Base-by-base conservation (phyloP, 2,113 vertebrate genomes). In the Oryzias javanicus region DNA sequence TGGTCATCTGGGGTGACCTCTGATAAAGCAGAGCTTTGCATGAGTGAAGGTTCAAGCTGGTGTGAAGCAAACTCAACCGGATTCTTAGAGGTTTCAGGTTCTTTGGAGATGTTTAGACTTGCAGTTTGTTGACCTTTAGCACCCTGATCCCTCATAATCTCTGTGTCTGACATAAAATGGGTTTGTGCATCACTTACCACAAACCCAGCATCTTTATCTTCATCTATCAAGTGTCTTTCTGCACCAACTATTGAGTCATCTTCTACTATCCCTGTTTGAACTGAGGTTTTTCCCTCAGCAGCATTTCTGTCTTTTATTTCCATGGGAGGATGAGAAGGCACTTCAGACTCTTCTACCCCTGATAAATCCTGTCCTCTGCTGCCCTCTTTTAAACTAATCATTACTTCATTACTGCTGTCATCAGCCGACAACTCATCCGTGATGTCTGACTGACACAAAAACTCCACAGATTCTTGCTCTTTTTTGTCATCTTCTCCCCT, bases 1-100 rank as follows among this genome's bases (percentile, higher is more conserved):
- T 42, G 45, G 42, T 58, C 55, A 53, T 70, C 67, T 64, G 46
- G 49, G 29, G 35, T 73, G 15, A 45, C 61, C 55, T 82, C 71
- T 70, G 79, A 72, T 46, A 60, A 58, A 68, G 50, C 46, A 27
- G 55, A 47, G 27, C 58, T 56, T 17, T 25, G 64, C 6, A 44
- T 52, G 75, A 52, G 61, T 68, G 65, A 73, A 67, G 50, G 55
- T 35, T 81, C 65, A 60, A 51, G 57, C 57, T 67, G 49, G 41
- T 74, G 70, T 65, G 83, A 79, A 49, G 49, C 42, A 41, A 70
- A 57, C 45, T 55, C 53, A 46, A 72, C 71, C 79, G 53, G 69
- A 53, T 73, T 76, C 19, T 51, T 20, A 35, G 64, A 46, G 18
- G 19, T 47, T 49, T 68, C 58, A 7, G 53, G 29, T 41, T 58